phyloP scores from a whole-genome alignment of 1,140 invertebrate genomes.

The Chymomyza costata region DNA sequence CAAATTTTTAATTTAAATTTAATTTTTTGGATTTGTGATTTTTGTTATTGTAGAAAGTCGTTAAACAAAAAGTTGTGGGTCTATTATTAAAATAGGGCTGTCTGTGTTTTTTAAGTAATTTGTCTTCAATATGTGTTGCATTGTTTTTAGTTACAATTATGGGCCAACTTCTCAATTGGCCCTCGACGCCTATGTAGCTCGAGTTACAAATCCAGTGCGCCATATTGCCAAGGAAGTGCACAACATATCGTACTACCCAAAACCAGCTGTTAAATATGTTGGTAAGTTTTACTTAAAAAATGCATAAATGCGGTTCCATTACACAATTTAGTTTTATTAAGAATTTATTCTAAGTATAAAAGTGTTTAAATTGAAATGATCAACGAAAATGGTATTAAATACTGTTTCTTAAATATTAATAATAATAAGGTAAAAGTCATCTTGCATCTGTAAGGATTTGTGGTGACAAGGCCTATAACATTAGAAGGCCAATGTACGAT shows the following conservation, averaged over 20 bases:
- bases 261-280: slow-evolving; percentile 68
- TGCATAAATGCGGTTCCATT: slow-evolving; percentile 2
- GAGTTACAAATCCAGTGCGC: slow-evolving; percentile 68
- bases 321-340: no score
- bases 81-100: no score
- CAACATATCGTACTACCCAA: slow-evolving; percentile 63
- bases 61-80: no score
- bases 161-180: slow-evolving; percentile 61
- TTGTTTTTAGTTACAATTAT: slow-evolving; percentile 41
- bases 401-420: slow-evolving; percentile 75
- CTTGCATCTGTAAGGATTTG: slow-evolving; percentile 86
- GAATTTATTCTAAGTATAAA: no score
- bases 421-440: slow-evolving; percentile 80
- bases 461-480: slow-evolving; percentile 84
- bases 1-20: no score
- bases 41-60: no score
- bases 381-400: slow-evolving; percentile 59
- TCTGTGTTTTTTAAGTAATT: no score
- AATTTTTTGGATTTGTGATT: no score
- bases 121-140: no score
- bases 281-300: slow-evolving; percentile 47
- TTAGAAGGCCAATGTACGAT: slow-evolving; percentile 79
- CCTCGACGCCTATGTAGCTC: slow-evolving; percentile 65
- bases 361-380: slow-evolving; percentile 28
- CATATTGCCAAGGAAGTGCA: slow-evolving; percentile 70